Conservation (phyloP, 2,888 invertebrate genomes). For the Physocephala rufipes region DNA sequence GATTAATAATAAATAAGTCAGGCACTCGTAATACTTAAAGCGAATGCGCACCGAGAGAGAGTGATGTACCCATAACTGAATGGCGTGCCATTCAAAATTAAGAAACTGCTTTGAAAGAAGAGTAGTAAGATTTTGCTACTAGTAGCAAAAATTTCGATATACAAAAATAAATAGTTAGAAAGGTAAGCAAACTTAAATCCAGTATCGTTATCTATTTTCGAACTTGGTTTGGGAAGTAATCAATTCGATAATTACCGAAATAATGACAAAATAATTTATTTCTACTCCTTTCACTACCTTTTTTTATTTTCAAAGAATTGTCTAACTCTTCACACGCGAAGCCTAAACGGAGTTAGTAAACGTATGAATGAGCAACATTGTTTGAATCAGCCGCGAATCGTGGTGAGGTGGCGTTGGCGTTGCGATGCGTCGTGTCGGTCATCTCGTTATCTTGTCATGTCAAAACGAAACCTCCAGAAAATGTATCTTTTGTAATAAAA, state of each 20-base stretch:
- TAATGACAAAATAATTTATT: too few species aligned
- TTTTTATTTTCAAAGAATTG: too few species aligned
- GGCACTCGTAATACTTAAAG: slow-evolving; percentile 7
- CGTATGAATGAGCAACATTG: background rate
- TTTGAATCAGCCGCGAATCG: background rate
- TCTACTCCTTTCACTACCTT: too few species aligned
- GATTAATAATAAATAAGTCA: slow-evolving; percentile 21
- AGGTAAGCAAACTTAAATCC: background rate
- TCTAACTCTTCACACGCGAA: background rate
- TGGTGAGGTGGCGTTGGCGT: background rate
- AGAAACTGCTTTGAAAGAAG: too few species aligned
- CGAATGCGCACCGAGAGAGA: background rate
- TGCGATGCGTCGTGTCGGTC: slow-evolving; percentile 46
- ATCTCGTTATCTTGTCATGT: slow-evolving; percentile 63
- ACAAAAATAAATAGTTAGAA: background rate
- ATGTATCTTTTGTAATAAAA: slow-evolving; percentile 60
- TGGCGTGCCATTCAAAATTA: background rate
- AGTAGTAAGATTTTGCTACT: background rate
- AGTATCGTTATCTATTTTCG: too few species aligned
- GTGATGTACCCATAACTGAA: too few species aligned
- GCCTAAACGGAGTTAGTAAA: background rate
- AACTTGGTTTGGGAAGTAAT: too few species aligned
- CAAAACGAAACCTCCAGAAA: slow-evolving; percentile 61
- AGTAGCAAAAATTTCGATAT: background rate
- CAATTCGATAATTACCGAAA: too few species aligned